Evolutionary conservation across 2,797 vertebrate species (phyloP).

Genomic region (Meriones psammophilus): DNA sequence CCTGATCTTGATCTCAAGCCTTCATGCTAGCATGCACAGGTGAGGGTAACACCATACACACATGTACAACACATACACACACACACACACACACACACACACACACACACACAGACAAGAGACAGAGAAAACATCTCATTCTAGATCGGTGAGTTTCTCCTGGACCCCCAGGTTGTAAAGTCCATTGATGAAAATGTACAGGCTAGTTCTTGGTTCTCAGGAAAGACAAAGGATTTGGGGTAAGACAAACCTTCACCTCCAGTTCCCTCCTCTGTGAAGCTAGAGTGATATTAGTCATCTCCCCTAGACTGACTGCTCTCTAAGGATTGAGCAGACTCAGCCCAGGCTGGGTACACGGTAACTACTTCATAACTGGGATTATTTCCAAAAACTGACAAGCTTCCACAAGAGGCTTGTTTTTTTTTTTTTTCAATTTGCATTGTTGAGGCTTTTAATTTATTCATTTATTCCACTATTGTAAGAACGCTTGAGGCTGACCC

Average conservation of each 20-base stretch:
- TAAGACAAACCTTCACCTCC: background rate
- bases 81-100: background rate
- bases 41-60: background rate
- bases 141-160: background rate
- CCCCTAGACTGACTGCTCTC: background rate
- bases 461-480: background rate
- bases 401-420: background rate
- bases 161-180: background rate
- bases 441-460: background rate
- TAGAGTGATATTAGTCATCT: background rate
- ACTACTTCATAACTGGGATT: background rate
- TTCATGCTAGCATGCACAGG: background rate
- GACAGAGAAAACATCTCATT: background rate
- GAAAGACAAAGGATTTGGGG: background rate
- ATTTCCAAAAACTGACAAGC: background rate
- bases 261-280: conserved; percentile 24
- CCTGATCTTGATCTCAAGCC: background rate
- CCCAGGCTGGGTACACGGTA: background rate
- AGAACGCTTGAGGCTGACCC: background rate
- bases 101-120: too few species aligned
- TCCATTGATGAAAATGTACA: background rate
- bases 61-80: too few species aligned
- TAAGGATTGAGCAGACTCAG: background rate
- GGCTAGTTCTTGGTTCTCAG: background rate
- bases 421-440: background rate